Base-by-base conservation (phyloP, 2,113 vertebrate genomes). In the Passer domesticus region DNA sequence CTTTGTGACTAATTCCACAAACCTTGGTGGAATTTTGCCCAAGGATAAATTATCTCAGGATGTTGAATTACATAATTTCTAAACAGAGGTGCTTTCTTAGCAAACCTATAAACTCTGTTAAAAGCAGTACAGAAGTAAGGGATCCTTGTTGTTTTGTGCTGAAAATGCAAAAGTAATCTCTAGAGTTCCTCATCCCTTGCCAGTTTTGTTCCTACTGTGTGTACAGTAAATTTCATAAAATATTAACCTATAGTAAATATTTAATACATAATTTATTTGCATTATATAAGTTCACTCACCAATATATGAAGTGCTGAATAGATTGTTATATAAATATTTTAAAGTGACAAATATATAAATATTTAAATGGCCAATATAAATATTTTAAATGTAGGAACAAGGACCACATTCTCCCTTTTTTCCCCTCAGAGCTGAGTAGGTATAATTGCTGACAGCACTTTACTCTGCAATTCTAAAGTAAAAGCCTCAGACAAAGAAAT, bases 261-360 rank as follows among this genome's bases (percentile, higher is more conserved):
- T 93, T 96, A 92, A 95, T 97, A 55, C 67, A 95, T 97, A 88
- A 96, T 97, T 97, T 96, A 97, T 97, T 95, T 96, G 72, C 66
- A 90, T 95, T 95, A 87, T 93, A 64, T 96, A 96, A 97, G 80
- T 95, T 96, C 49, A 60, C 44, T 92, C 73, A 8, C 72, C 93
- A 83, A 46, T 96, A 96, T 75, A 92, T 60, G 68, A 94, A 92
- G 49, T 95, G 78, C 95, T 76, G 73, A 95, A 93, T 81, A 93
- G 79, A 89, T 84, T 80, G 77, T 64, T 73, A 64, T 74, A 94
- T 94, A 89, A 96, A 96, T 96, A 95, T 93, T 95, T 96, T 64
- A 93, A 86, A 89, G 59, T 95, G 94, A 95, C 88, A 97, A 97
- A 96, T 95, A 94, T 77, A 96, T 97, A 95, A 97, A 97, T 97